Conservation (phyloP, 2,113 vertebrate genomes). For the Aspidoscelis tigris region DNA sequence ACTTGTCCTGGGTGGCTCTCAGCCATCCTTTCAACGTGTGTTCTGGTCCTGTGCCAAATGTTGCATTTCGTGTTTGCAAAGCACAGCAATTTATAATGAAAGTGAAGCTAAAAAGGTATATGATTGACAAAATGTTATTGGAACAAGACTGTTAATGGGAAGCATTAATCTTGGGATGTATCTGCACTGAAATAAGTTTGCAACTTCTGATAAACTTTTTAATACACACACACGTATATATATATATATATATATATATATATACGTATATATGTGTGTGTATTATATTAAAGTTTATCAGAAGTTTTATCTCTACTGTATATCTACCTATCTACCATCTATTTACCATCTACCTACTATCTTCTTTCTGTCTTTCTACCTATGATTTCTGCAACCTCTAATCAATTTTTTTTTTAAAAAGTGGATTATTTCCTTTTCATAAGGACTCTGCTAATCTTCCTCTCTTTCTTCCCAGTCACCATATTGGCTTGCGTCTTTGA, state of each 20-base stretch:
- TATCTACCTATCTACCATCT: no score
- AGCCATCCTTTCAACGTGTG: conserved; percentile 15
- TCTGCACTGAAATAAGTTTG: background rate
- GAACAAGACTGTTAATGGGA: background rate
- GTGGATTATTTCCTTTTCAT: background rate
- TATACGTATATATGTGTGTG: no score
- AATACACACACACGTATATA: no score
- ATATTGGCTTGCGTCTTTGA: background rate
- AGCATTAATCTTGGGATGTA: background rate
- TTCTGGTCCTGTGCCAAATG: conserved; percentile 5
- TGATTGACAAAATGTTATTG: background rate
- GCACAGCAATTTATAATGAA: background rate
- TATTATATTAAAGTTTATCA: no score
- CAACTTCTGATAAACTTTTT: background rate
- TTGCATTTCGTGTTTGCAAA: conserved; percentile 20
- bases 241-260: no score
- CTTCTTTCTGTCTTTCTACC: no score
- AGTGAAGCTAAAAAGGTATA: background rate
- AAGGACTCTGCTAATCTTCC: background rate
- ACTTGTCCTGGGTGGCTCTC: background rate
- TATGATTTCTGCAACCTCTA: background rate
- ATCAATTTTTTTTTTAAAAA: background rate
- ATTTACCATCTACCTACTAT: no score
- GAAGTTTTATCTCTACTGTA: no score
- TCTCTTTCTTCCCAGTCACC: background rate